These are phyloP conservation scores for Lepidiolamprologus cunningtoni DNA, from an alignment of 2,113 vertebrate species.

Conservation along the genomic window DNA sequence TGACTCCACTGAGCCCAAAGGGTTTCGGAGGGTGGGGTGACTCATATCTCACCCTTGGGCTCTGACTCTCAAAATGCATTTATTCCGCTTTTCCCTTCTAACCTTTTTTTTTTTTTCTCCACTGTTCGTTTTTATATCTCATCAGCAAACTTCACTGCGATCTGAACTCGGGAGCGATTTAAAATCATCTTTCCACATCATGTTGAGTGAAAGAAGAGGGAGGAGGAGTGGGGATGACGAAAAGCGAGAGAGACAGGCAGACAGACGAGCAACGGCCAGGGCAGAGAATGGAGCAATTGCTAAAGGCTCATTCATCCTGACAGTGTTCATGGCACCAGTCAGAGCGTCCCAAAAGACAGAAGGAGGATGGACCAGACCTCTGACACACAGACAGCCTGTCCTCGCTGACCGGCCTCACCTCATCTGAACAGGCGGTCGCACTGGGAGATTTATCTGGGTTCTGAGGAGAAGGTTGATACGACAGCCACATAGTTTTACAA, in stretches of 20 bases:
- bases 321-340: constrained; percentile 4
- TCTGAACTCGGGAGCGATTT: neutral
- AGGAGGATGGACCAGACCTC: neutral
- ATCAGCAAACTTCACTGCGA: neutral
- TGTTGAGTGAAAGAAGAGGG: neutral
- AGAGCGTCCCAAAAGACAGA: neutral
- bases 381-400: neutral
- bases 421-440: neutral
- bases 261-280: constrained; percentile 9
- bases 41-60: constrained; percentile 16
- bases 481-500: neutral
- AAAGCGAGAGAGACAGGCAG: neutral
- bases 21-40: neutral
- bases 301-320: constrained; percentile 19
- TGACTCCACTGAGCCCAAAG: neutral
- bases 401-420: neutral
- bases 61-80: constrained; percentile 21
- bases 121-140: neutral
- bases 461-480: neutral
- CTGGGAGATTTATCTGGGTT: accelerated
- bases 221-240: neutral
- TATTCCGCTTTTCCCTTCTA: neutral
- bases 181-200: neutral
- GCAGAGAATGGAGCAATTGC: neutral
- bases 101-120: neutral